Base-by-base conservation (phyloP, 2,888 invertebrate genomes). In the Leucoma salicis region DNA sequence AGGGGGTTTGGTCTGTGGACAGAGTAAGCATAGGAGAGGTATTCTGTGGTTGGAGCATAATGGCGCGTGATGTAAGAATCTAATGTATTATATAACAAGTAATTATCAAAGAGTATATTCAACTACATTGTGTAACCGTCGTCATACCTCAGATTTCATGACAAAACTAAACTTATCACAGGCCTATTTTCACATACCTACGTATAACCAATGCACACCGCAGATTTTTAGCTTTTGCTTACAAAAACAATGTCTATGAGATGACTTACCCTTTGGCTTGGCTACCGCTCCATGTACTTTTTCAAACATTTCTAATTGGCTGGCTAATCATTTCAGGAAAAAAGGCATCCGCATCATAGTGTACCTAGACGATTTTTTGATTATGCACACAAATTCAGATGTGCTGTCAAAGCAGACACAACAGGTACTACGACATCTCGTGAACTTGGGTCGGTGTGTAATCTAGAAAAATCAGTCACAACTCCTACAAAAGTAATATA, bases 181-280 rank as follows among this genome's bases (percentile, higher is more conserved):
- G 4, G 34, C 24, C 3, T 16, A 16, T 16, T 16, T n/a, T 6
- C 16, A 16, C 6, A 16, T 16, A 16, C 16, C 16, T 3, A n/a
- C n/a, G n/a, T n/a, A 16, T 16, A 16, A 16, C 16, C 6, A 3
- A 3, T 36, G 6, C 3, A 4, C 36, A 31, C 21, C 35, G 35
- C 1, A 25, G 35, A 11, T 32, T 11, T 21, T 21, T 28, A 29
- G 33, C 24, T 10, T 34, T 16, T 6, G 16, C 6, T 16, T 6
- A 34, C 21, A 18, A 3, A 14, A 10, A n/a, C 3, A 14, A 4
- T n/a, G n/a, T n/a, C n/a, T 40, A 45, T 15, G 16, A 39, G 10
- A 45, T 45, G 45, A 45, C 39, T 18, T 45, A 3, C 36, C 45
- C 3, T 45, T 45, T 15, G 39, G 45, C 1, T 13, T 39, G 6